Base-by-base conservation (phyloP, 2,888 invertebrate genomes). In the Drosophila niveifrons region DNA sequence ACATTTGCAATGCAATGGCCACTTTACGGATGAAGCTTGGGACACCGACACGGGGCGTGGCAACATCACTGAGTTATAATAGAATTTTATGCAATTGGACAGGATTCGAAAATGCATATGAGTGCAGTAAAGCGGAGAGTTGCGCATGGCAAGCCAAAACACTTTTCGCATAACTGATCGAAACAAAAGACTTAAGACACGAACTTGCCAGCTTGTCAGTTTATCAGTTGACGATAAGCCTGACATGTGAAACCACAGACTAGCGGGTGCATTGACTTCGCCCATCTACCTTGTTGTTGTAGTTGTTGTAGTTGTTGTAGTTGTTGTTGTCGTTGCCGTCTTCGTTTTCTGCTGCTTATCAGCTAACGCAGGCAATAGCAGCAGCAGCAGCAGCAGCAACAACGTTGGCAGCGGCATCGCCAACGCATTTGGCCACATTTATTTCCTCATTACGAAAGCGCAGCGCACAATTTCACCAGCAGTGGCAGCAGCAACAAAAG, bases 371-470 rank as follows among this genome's bases (percentile, higher is more conserved):
- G 67, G 3, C 13, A 36, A 29, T 4, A 57, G 3, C 51, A 29
- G 36, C 39, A 46, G 6, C 46, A 47, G 47, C 74, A 44, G 53
- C 10, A 31, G 9, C 31, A 9, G 1, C 77, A 62, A 61, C 72
- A 62, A 2, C 2, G 15, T 17, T 28, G 48, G 9, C 23, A 17
- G 34, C 48, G 39, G n/a, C 23, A 47, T 63, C 80, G 66, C 80
- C 86, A 75, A 82, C 82, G 82, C 86, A 82, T 78, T 78, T 86
- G 78, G 75, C 83, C 80, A 80, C 77, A 69, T 81, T 87, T 86
- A 74, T 86, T 85, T 85, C 88, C 85, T 85, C 80, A 85, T 85
- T 85, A 88, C 86, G 81, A 86, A 75, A 76, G 76, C 76, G 50
- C 28, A n/a, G 67, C 69, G 62, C 61, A 69, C 70, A 81, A 64